Conservation (phyloP, 1,140 invertebrate genomes). For the Drosophila guanche region DNA sequence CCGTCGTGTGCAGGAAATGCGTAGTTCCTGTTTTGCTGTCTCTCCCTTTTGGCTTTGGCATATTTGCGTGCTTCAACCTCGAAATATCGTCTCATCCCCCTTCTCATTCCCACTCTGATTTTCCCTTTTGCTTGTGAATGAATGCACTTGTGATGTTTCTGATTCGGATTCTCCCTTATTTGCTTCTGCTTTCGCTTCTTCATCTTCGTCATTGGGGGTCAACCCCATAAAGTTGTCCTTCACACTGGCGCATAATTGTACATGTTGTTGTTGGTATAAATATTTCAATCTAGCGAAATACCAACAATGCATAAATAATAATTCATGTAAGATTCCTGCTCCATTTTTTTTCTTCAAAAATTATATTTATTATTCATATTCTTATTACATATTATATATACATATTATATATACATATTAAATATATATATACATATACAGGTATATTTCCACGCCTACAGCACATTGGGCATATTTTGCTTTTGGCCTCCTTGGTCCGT, state of each 20-base stretch:
- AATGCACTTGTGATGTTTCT: conserved; percentile 62
- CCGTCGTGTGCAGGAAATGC: conserved; percentile 73
- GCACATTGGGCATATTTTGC: no score
- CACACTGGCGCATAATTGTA: conserved; percentile 76
- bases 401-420: no score
- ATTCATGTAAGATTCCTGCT: no score
- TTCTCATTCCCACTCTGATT: neutral
- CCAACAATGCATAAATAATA: no score
- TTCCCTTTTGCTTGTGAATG: conserved; percentile 34
- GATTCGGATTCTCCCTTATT: conserved; percentile 2
- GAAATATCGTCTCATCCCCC: neutral
- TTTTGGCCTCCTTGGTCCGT: no score
- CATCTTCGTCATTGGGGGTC: conserved; percentile 41
- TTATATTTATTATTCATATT: no score
- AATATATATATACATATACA: no score
- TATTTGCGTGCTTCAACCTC: conserved; percentile 62
- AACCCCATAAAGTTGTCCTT: conserved; percentile 68
- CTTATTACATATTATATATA: no score
- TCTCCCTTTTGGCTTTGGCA: conserved; percentile 54
- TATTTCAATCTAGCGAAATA: neutral
- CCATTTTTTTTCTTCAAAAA: neutral
- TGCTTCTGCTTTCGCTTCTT: neutral
- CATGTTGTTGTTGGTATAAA: conserved; percentile 36
- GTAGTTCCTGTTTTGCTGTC: conserved; percentile 78
- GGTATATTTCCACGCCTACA: no score